Percentiles rank a stretch among this genome's conserved stretches.
Evolutionary conservation across 1,140 invertebrate species (phyloP).

Genomic region (Protaetia brevitarsis): DNA sequence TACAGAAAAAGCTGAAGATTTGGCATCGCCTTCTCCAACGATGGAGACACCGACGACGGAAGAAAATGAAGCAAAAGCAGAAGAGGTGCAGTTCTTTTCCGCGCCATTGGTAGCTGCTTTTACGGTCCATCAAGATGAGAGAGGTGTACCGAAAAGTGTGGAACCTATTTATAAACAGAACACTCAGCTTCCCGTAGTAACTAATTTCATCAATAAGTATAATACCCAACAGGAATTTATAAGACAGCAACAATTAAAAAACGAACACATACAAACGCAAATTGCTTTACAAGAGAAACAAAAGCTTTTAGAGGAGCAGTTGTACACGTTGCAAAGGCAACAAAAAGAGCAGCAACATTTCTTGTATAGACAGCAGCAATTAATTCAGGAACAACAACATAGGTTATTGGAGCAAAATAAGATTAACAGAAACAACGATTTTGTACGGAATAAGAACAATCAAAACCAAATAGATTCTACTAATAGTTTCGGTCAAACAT

Average conservation of each 20-base stretch:
- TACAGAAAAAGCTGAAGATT: background rate
- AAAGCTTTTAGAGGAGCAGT: constrained; percentile 63
- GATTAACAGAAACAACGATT: constrained; percentile 44
- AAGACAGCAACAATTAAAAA: constrained; percentile 46
- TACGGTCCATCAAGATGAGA: constrained; percentile 76
- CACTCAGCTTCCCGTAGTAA: constrained; percentile 32
- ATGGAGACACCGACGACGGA: constrained; percentile 55
- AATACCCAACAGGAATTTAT: constrained; percentile 24
- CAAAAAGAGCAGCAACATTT: constrained; percentile 68
- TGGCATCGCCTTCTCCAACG: constrained; percentile 10
- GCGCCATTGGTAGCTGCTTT: constrained; percentile 78
- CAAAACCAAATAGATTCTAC: background rate
- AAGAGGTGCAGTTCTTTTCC: constrained; percentile 75
- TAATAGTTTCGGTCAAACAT: background rate
- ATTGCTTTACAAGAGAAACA: constrained; percentile 67
- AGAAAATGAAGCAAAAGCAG: constrained; percentile 63
- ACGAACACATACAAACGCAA: constrained; percentile 53
- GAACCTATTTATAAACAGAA: constrained; percentile 60
- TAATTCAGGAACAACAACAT: constrained; percentile 49
- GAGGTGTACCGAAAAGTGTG: constrained; percentile 70
- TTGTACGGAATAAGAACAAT: background rate
- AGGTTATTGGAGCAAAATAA: constrained; percentile 24
- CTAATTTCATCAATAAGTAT: constrained; percentile 32
- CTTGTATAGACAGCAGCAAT: constrained; percentile 56
- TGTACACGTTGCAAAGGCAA: constrained; percentile 59